Evolutionary conservation across 1,140 invertebrate species (phyloP), one percentile per base, ranked within the genome.

Genomic region (Oedothorax gibbosus): DNA sequence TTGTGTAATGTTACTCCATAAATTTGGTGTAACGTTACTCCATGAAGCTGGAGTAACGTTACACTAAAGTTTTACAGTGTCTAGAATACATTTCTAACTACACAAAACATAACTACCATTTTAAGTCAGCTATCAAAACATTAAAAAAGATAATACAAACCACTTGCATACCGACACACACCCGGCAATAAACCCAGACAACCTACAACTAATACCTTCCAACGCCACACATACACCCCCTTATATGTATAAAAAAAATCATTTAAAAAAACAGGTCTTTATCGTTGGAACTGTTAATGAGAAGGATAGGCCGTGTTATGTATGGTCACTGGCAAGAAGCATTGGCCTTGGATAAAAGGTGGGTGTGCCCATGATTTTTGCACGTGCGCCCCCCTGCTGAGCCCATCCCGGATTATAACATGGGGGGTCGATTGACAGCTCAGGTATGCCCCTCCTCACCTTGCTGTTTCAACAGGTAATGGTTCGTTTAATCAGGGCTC

Each of bases 321-420:
- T 84, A 75, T 84, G 81, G 81, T 84, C 73, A 76, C 76, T 84
- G 51, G 35, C 35, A 66, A 60, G 71, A 56, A 68, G 81, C 72
- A 76, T 53, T 76, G 81, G 71, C 81, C 81, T 84, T 84, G 81
- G 66, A 69, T 69, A 75, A 84, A 66, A 84, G 72, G 71, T 84
- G 81, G 81, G 81, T 84, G 81, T 84, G 81, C 72, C 81, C 72
- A 68, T 76, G 72, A 84, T 84, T 84, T 84, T 84, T 84, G 81
- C 81, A 84, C 81, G 81, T 84, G 81, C 72, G 73, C 81, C 81
- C 81, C 81, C 81, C 81, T 64, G 64, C 60, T 35, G 81, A 49
- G 81, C 81, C 81, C 73, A 84, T 76, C 81, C 81, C 81, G 81
- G 81, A 84, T 84, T 72, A 84, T 75, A 71, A 84, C 81, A 71